These are phyloP conservation scores for Silurus asotus DNA, from an alignment of 2,113 vertebrate genomes.

Conservation along the genomic window DNA sequence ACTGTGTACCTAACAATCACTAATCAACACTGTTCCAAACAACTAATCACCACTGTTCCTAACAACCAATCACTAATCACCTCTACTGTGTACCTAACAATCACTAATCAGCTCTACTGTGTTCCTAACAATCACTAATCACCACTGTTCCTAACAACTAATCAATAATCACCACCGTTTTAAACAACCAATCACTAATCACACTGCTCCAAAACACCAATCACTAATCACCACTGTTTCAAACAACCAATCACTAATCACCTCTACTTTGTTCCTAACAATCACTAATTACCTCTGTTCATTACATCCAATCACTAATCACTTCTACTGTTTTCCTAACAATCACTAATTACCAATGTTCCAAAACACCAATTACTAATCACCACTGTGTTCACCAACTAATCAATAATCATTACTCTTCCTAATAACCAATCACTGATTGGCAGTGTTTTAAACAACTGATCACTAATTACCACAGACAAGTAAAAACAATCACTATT, in stretches of 20 bases:
- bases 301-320: background rate
- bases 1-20: background rate
- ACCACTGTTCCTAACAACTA: background rate
- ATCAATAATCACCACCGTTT: background rate
- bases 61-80: background rate
- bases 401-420: background rate
- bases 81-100: too few relatives aligned
- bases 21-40: background rate
- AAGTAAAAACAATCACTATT: background rate
- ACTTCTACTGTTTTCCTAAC: background rate
- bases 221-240: background rate
- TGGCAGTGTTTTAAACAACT: background rate
- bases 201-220: background rate
- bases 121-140: background rate
- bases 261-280: too few relatives aligned
- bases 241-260: background rate
- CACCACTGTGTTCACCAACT: background rate
- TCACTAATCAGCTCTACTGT: background rate
- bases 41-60: background rate
- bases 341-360: background rate
- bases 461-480: background rate
- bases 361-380: background rate
- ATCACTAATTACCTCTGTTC: background rate
- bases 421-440: background rate
- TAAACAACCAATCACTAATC: background rate